Evolutionary conservation across 2,113 vertebrate species (phyloP).

Genomic region (Plecotus auritus): DNA sequence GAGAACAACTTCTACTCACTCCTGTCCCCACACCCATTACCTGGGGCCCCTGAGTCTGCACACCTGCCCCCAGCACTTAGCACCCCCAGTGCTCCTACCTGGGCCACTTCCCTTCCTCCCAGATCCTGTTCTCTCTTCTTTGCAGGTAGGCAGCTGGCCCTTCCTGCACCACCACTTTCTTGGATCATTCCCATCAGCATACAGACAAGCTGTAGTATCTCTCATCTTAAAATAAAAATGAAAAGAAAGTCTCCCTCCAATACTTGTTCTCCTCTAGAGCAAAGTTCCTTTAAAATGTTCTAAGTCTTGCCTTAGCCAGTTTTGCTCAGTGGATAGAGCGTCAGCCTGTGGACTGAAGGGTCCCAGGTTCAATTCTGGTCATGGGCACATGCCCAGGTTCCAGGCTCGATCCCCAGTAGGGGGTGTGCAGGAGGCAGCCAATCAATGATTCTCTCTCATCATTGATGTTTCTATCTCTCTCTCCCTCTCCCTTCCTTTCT

Average conservation of each 20-base stretch:
- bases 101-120: no score
- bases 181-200: background rate
- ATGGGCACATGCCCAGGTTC: no score
- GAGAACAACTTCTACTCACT: background rate
- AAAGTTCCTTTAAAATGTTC: background rate
- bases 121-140: background rate
- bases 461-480: no score
- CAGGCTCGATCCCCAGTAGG: no score
- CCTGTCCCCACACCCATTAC: background rate
- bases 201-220: background rate
- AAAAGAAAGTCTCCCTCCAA: background rate
- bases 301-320: background rate
- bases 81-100: background rate
- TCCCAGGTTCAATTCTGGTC: no score
- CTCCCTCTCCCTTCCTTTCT: no score
- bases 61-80: background rate
- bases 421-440: no score
- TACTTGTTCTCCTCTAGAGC: background rate
- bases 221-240: background rate
- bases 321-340: no score
- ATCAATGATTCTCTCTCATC: no score
- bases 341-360: no score
- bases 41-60: background rate
- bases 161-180: background rate
- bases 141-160: no score